Percentiles rank a stretch among this genome's conserved stretches.
Conservation (phyloP, 2,888 invertebrate species). For the Cetonia aurata region DNA sequence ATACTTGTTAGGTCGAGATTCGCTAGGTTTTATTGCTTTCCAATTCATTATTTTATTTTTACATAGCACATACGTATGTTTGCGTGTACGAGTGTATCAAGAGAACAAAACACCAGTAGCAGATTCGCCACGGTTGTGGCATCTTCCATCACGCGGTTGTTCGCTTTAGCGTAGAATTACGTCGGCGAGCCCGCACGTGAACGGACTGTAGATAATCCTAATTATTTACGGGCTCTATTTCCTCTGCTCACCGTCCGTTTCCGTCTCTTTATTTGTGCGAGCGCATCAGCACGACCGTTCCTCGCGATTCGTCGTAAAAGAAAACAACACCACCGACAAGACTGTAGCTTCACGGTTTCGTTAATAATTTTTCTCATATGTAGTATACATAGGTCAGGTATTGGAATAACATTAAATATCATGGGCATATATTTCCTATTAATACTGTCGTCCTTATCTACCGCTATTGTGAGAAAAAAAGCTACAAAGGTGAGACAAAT, state of each 20-base stretch:
- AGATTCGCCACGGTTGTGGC: neutral
- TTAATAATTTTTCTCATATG: constrained; percentile 12
- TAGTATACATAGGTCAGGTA: constrained; percentile 4
- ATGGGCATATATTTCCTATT: constrained; percentile 1
- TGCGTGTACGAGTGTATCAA: too few relatives aligned
- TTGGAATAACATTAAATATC: constrained; percentile 22
- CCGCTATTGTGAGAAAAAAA: neutral
- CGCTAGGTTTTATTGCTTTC: too few relatives aligned
- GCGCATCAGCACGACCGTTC: constrained; percentile 1
- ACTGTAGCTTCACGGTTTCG: neutral
- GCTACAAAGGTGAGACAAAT: too few relatives aligned
- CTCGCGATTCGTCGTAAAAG: constrained; percentile 29
- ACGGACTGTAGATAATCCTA: constrained; percentile 41
- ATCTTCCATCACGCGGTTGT: constrained; percentile 32
- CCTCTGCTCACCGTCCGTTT: constrained; percentile 40
- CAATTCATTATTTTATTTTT: too few relatives aligned
- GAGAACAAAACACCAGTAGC: neutral
- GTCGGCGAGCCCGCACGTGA: constrained; percentile 31
- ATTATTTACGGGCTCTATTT: constrained; percentile 43
- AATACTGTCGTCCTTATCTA: neutral
- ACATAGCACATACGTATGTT: neutral
- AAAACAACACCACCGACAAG: neutral
- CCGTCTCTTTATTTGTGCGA: constrained; percentile 38
- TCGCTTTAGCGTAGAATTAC: constrained; percentile 36
- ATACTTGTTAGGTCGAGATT: too few relatives aligned